Conservation (phyloP, 1,140 invertebrate species). For the Pogonognathellus flavescens region DNA sequence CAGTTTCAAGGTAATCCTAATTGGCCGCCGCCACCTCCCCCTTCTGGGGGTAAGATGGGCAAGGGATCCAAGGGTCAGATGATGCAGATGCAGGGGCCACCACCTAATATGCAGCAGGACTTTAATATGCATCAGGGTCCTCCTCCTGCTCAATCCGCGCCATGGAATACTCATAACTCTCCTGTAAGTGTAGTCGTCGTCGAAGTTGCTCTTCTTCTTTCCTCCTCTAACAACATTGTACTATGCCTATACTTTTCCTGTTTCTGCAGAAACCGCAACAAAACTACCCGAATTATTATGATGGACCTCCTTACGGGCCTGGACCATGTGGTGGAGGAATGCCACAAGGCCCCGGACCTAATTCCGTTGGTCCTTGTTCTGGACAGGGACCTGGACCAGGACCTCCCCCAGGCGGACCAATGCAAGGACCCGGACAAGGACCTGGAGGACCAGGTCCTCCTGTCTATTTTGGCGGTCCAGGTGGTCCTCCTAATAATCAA, state of each 20-base stretch:
- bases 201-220: background rate
- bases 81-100: conserved; percentile 54
- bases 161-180: conserved; percentile 60
- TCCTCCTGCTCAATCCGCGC: conserved; percentile 52
- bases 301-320: conserved; percentile 46
- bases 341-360: conserved; percentile 62
- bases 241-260: conserved; percentile 1
- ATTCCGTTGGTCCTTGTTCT: background rate
- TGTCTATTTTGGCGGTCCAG: conserved; percentile 58
- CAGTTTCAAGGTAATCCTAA: conserved; percentile 70
- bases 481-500: conserved; percentile 69
- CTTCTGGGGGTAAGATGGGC: conserved; percentile 62
- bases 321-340: conserved; percentile 66
- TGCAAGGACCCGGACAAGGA: conserved; percentile 36
- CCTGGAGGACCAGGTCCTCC: conserved; percentile 44
- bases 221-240: background rate
- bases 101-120: conserved; percentile 61
- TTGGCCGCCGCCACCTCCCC: conserved; percentile 69
- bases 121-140: conserved; percentile 63
- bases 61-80: conserved; percentile 63
- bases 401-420: conserved; percentile 56
- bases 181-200: conserved; percentile 44
- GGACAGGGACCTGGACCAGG: conserved; percentile 57
- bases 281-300: conserved; percentile 62
- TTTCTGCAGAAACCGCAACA: conserved; percentile 55